These are phyloP conservation scores for Mixornis gularis DNA, from an alignment of 2,113 vertebrate genomes.

Conservation along the genomic window DNA sequence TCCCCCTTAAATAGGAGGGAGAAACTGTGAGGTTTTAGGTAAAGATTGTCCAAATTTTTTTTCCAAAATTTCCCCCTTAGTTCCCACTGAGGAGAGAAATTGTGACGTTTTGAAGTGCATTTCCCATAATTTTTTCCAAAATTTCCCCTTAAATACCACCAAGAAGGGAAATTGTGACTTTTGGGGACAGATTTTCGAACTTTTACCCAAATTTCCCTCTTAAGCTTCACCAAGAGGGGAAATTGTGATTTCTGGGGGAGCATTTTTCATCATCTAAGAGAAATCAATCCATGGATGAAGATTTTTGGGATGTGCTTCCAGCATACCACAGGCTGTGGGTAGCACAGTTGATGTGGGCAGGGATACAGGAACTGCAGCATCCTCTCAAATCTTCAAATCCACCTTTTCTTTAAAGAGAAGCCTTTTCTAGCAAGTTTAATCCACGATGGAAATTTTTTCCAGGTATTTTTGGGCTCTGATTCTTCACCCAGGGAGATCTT, in stretches of 20 bases:
- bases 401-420: accelerated
- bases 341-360: background rate
- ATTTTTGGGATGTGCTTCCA: background rate
- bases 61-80: too few relatives aligned
- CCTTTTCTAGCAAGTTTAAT: background rate
- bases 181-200: background rate
- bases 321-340: accelerated
- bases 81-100: background rate
- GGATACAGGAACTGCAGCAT: accelerated
- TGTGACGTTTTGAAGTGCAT: accelerated
- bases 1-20: too few relatives aligned
- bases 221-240: accelerated
- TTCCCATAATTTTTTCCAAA: background rate
- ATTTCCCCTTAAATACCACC: background rate
- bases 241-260: background rate
- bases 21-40: background rate
- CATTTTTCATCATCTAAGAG: accelerated
- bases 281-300: accelerated
- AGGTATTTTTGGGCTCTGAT: background rate
- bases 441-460: background rate
- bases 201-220: background rate
- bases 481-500: background rate
- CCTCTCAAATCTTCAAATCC: background rate
- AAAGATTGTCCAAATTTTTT: background rate
- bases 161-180: background rate